Percentiles rank a stretch among this genome's conserved stretches.
These are phyloP conservation scores for Microcebus jonahi DNA, from an alignment of 2,113 vertebrate species.

Conservation along the genomic window DNA sequence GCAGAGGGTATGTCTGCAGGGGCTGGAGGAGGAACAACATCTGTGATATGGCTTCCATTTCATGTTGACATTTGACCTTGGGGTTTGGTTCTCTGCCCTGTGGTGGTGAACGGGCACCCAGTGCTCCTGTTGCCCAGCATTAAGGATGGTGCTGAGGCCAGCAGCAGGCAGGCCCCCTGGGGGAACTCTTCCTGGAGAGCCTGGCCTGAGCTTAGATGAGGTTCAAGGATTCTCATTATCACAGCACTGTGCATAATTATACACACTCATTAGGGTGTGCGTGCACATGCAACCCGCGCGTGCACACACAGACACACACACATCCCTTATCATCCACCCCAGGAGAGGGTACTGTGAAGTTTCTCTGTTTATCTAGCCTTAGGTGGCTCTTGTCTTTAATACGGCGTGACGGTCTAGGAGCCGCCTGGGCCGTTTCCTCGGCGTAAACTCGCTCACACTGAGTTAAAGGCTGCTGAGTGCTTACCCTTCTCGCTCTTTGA, in stretches of 20 bases:
- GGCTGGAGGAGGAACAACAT: not conserved
- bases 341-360: not conserved
- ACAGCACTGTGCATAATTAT: not conserved
- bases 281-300: too few species aligned
- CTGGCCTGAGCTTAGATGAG: not conserved
- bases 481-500: not conserved
- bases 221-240: not conserved
- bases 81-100: not conserved
- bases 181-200: not conserved
- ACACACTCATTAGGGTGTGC: not conserved
- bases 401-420: not conserved
- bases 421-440: not conserved
- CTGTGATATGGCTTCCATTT: not conserved
- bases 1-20: not conserved
- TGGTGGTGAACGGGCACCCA: too few species aligned
- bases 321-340: not conserved
- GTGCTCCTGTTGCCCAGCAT: fast-evolving
- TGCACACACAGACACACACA: not conserved
- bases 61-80: not conserved
- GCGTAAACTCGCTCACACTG: not conserved
- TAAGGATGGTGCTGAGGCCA: not conserved
- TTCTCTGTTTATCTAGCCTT: not conserved
- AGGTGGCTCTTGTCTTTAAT: not conserved
- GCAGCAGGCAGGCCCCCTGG: not conserved
- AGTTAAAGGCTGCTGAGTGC: not conserved